Evolutionary conservation across 2,113 vertebrate genomes (phyloP).

Genomic region (Neotoma lepida): DNA sequence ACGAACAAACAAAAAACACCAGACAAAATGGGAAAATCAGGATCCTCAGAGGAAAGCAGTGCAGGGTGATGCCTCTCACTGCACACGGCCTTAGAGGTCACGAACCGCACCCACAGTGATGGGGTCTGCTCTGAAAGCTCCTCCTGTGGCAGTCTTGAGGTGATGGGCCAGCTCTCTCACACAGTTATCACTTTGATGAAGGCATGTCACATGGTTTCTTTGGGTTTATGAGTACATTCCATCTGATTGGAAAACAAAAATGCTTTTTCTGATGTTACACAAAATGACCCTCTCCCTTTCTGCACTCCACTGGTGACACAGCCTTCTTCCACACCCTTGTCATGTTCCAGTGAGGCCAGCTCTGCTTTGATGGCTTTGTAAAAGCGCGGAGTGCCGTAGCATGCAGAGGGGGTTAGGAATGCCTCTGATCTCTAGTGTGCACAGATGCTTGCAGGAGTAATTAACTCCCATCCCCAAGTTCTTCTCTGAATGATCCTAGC

Average conservation of each 20-base stretch:
- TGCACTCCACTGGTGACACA: not conserved
- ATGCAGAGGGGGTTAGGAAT: not conserved
- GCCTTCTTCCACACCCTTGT: conserved; percentile 33
- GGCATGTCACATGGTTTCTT: not conserved
- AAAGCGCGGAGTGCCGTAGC: not conserved
- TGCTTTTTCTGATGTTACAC: conserved; percentile 17
- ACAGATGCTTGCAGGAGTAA: conserved; percentile 16
- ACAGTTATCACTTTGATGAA: not conserved
- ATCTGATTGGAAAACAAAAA: conserved; percentile 42
- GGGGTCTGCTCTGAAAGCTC: not conserved
- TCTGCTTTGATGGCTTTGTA: conserved; percentile 48
- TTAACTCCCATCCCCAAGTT: not conserved
- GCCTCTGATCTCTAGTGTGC: not conserved
- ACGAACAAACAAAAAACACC: not conserved
- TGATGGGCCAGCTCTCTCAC: not conserved
- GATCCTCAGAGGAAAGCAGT: not conserved
- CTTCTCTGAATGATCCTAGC: conserved; percentile 30
- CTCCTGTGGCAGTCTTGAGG: not conserved
- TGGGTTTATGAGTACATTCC: conserved; percentile 44
- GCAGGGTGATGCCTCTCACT: not conserved
- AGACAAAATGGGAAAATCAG: not conserved
- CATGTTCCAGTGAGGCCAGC: not conserved
- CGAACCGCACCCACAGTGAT: not conserved
- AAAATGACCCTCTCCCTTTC: not conserved
- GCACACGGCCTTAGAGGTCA: not conserved